Conservation (phyloP, 2,888 invertebrate genomes). For the Dromius quadrimaculatus region DNA sequence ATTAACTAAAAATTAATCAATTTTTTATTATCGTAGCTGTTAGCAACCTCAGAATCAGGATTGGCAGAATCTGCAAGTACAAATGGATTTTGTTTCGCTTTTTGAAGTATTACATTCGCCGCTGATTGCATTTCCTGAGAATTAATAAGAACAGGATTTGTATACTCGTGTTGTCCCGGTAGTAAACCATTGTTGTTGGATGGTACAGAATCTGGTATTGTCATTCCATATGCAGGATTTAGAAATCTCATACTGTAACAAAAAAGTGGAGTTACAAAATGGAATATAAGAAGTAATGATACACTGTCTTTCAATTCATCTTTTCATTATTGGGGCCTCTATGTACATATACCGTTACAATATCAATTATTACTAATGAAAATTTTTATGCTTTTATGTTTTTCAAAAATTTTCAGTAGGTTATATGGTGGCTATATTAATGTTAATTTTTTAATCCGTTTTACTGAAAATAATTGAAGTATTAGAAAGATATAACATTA, state of each 20-base stretch:
- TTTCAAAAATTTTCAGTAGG: too few relatives aligned
- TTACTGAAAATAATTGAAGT: too few relatives aligned
- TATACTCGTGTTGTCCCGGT: constrained; percentile 63
- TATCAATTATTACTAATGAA: too few relatives aligned
- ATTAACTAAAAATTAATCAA: constrained; percentile 39
- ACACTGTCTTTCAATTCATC: too few relatives aligned
- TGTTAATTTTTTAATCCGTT: too few relatives aligned
- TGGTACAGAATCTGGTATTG: constrained; percentile 55
- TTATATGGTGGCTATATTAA: too few relatives aligned
- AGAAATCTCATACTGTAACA: constrained; percentile 62
- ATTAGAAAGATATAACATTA: too few relatives aligned
- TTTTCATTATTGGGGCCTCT: too few relatives aligned
- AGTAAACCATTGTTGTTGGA: constrained; percentile 58
- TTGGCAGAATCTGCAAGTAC: constrained; percentile 31
- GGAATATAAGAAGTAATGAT: background rate
- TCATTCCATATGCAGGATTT: constrained; percentile 61
- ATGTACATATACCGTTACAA: too few relatives aligned
- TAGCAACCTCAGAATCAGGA: constrained; percentile 22
- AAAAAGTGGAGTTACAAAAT: background rate
- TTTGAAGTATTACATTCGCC: constrained; percentile 55
- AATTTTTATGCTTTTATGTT: too few relatives aligned
- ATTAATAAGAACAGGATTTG: constrained; percentile 59
- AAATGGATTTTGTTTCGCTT: constrained; percentile 54
- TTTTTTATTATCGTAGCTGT: constrained; percentile 25
- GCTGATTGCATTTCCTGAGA: constrained; percentile 55